phyloP scores from a whole-genome alignment of 2,797 vertebrate species.

The Huso huso region DNA sequence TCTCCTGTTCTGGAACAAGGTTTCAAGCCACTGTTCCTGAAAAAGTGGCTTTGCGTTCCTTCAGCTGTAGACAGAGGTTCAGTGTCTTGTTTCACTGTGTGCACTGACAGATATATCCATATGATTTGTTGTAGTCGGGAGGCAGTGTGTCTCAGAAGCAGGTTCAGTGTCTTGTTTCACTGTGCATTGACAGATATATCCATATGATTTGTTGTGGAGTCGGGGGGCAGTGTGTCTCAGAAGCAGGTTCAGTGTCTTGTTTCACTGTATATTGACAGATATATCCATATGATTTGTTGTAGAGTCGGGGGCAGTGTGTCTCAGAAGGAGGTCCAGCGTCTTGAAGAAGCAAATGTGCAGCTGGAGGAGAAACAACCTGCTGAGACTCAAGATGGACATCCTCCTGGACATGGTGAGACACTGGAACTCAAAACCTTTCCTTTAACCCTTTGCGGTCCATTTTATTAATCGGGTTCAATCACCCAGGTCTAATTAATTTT shows the following conservation, averaged over 20 bases:
- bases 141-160: neutral
- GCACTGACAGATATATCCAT: no score
- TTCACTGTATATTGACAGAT: neutral
- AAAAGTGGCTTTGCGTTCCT: no score
- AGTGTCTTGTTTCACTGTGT: neutral
- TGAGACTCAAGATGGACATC: constrained; percentile 85
- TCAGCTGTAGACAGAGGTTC: no score
- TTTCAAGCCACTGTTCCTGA: no score
- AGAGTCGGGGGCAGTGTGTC: constrained; percentile 74
- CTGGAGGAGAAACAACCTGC: constrained; percentile 86
- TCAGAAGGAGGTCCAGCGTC: constrained; percentile 70
- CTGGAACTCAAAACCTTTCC: neutral
- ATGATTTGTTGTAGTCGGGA: neutral
- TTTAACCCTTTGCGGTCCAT: no score
- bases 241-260: neutral
- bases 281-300: constrained; percentile 3
- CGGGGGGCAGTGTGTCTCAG: neutral
- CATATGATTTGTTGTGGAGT: neutral
- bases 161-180: neutral
- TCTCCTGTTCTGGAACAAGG: no score
- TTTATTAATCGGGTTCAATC: no score
- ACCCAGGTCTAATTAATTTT: no score
- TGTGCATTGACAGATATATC: neutral
- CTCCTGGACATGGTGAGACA: constrained; percentile 87
- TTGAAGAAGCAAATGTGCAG: constrained; percentile 79